phyloP scores from a whole-genome alignment of 2,888 invertebrate genomes.

The Cheilosia pagana region DNA sequence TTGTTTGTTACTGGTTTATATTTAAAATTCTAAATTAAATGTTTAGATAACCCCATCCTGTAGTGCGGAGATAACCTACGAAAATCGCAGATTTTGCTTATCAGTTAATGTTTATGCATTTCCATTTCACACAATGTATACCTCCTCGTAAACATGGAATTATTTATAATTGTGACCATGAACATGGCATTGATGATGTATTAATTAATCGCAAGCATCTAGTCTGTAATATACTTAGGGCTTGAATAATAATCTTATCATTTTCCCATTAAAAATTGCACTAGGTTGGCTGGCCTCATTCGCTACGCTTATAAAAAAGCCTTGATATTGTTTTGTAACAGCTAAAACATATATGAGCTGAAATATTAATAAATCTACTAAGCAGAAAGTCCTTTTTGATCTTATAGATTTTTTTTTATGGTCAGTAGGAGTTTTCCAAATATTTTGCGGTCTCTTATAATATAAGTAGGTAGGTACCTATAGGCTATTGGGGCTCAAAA shows the following conservation, averaged over 20 bases:
- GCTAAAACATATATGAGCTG: no score
- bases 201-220: constrained; percentile 4
- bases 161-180: background rate
- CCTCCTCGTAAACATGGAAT: background rate
- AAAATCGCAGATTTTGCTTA: background rate
- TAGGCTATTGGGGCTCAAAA: no score
- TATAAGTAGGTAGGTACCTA: no score
- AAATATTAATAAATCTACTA: no score
- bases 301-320: no score
- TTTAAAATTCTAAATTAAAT: background rate
- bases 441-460: no score
- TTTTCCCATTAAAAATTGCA: background rate
- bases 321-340: no score
- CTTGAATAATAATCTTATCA: constrained; percentile 31
- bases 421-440: no score
- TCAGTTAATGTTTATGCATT: constrained; percentile 8
- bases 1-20: background rate
- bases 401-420: no score
- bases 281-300: no score
- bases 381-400: no score
- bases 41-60: constrained; percentile 20
- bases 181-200: constrained; percentile 38
- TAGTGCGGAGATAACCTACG: background rate
- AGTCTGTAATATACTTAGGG: background rate
- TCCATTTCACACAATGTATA: background rate